Base-by-base conservation (phyloP, 92 coral and sea anemone species). In the Zoanthus solanderi region DNA sequence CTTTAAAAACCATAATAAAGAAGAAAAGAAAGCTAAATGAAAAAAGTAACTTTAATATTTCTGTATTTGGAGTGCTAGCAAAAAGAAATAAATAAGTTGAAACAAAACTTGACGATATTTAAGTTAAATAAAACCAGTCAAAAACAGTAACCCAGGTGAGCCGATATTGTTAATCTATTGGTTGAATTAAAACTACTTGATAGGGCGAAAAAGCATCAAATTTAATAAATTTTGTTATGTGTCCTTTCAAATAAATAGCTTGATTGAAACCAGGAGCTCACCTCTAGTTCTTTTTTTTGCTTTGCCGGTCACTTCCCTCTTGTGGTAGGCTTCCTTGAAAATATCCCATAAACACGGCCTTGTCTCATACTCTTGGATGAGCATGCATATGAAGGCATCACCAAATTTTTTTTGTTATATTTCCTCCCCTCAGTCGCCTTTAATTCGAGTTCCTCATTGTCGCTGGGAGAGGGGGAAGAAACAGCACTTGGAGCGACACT, bases 271-370 rank as follows among this genome's bases (percentile, higher is more conserved):
- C 60, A 54, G 60, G 81, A 76, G 18, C 32, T 76, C 58, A 30
- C 83, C 83, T 77, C 83, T 50, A 78, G 83, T 78, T 78, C 83
- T 78, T 78, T 50, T 50, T 68, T 78, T 78, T 16, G 69, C 83
- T 78, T 78, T 78, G 37, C 67, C 68, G 44, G 83, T 78, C 2
- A 47, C 69, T 31, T 78, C 83, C 83, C 54, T 11, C 46, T 78
- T 52, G 69, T 78, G 83, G 68, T 78, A 78, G 45, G 60, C 54
- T 31, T 78, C 83, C n/a, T 68, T 56, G 46, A 4, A 76, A 54
- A 78, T 78, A 68, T 50, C 66, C 83, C 83, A 78, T n/a, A 78
- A 78, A 52, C 83, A 78, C 66, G 29, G 83, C n/a, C 32, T 63
- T 42, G 83, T 46, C 68, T 78, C 69, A n/a, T 28, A 78, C 83